A percentile compares a stretch with the other conserved stretches of the same genome.
Conservation (phyloP, 2,888 invertebrate species). For the Myopa testacea region DNA sequence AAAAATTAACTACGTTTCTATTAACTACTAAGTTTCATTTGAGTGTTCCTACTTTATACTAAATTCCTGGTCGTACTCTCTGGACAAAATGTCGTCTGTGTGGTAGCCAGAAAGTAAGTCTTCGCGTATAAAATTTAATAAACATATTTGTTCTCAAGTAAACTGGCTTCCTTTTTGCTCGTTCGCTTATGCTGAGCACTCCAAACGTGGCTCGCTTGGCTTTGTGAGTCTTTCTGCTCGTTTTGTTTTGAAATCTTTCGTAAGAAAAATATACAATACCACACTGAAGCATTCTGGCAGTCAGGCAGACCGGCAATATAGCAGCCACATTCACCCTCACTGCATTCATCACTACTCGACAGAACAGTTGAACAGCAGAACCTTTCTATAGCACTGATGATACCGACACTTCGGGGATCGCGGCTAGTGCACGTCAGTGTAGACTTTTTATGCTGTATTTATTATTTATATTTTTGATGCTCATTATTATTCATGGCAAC, state of each 20-base stretch:
- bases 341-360: not conserved
- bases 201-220: conserved; percentile 14
- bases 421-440: conserved; percentile 14
- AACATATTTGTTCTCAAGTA: not conserved
- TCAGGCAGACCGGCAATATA: conserved; percentile 20
- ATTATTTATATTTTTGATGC: conserved; percentile 31
- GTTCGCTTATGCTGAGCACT: conserved; percentile 1
- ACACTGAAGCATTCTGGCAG: conserved; percentile 44
- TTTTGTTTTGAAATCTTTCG: conserved; percentile 34
- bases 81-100: conserved; percentile 17
- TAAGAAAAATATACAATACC: conserved; percentile 40
- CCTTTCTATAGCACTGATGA: not conserved
- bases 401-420: not conserved
- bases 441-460: conserved; percentile 27
- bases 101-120: not conserved
- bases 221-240: conserved; percentile 27
- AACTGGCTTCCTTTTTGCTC: not conserved
- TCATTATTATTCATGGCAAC: conserved; percentile 36
- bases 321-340: conserved; percentile 23
- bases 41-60: too few species aligned
- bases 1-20: too few species aligned
- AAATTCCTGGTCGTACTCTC: conserved; percentile 47
- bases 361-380: conserved; percentile 11
- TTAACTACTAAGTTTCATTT: too few species aligned
- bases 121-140: conserved; percentile 56